Evolutionary conservation across 2,797 vertebrate genomes (phyloP), one percentile per base, ranked within the genome.

Genomic region (Spinus pinus): DNA sequence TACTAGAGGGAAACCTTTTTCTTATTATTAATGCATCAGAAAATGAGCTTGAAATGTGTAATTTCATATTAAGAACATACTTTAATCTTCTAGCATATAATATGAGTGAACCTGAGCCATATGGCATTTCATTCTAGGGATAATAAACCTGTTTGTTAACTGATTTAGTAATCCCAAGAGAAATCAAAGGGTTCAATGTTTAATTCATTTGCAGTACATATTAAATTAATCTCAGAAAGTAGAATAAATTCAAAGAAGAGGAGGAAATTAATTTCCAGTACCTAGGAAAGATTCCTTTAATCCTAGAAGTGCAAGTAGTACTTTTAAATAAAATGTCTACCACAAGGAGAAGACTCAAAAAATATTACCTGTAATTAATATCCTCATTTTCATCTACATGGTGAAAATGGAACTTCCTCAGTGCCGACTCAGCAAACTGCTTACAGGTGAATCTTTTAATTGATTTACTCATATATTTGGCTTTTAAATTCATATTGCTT

Each of bases 291-390:
- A 88, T 61, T 89, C 39, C 27, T 73, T 46, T 82, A 70, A 81
- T 69, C 14, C 69, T 54, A 91, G 20, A 12, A 69, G 37, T 33
- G 42, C 53, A 79, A 90, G 62, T 19, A 73, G n/a, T 81, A 96
- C 69, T 88, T 88, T 92, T 62, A 91, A 94, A 74, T 73, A 84
- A 93, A 85, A 89, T 22, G 60, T 35, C 86, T 78, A 56, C 67
- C 47, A 39, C 49, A 64, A 49, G 51, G 67, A 70, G 23, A 88
- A 86, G 75, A 75, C 70, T 90, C 25, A 69, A 47, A 87, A 92
- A 95, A 90, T 91, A 93, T 88, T 89, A 78, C 57, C 44, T 46
- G 30, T 78, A 87, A 96, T 94, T 90, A 94, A 91, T 79, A 91
- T n/a, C 58, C n/a, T 86, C 67, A 92, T 77, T 95, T 92, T 78